Evolutionary conservation across 2,888 invertebrate genomes (phyloP), one percentile per base, ranked within the genome.

Genomic region (Argyra leucocephala): DNA sequence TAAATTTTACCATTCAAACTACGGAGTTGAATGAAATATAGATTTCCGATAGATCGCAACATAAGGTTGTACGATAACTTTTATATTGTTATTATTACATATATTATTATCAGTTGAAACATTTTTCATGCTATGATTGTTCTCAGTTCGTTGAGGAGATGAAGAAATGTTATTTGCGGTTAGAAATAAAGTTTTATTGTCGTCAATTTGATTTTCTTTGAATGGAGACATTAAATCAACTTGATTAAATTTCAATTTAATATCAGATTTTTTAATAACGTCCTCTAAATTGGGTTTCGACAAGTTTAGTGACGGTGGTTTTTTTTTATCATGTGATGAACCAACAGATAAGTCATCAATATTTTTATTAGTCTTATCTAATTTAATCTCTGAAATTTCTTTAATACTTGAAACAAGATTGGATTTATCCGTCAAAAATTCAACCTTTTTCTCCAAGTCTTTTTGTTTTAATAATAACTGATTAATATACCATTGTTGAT

Each of bases 401-500:
- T 64, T 65, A 9, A 61, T 63, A 21, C 12, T 12, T n/a, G n/a
- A n/a, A 26, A 37, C 22, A 22, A 7, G 3, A 61, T 1, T 12
- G 9, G 10, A 57, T 26, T 65, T 66, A 61, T 69, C 59, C 22
- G 61, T 22, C 6, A 93, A 83, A 81, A 91, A 90, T 79, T 89
- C 90, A 66, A 93, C 88, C 78, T 93, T 92, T 63, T 87, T 83
- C 31, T 88, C 82, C 73, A 91, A 88, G 74, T 92, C 91, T 74
- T 87, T 87, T 78, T 93, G 92, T 72, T 89, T 84, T 15, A 88
- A 85, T 71, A 91, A 85, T 67, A 95, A 81, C 77, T 93, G 93
- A 76, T 87, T 88, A 70, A 94, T 93, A 77, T 91, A 92, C 91
- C 92, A 93, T 77, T 93, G 91, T 75, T 93, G 93, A 80, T 96